A percentile compares a stretch with the other conserved stretches of the same genome.
These are phyloP conservation scores for Ectobius pallidus DNA, from an alignment of 2,888 invertebrate genomes.

Conservation along the genomic window DNA sequence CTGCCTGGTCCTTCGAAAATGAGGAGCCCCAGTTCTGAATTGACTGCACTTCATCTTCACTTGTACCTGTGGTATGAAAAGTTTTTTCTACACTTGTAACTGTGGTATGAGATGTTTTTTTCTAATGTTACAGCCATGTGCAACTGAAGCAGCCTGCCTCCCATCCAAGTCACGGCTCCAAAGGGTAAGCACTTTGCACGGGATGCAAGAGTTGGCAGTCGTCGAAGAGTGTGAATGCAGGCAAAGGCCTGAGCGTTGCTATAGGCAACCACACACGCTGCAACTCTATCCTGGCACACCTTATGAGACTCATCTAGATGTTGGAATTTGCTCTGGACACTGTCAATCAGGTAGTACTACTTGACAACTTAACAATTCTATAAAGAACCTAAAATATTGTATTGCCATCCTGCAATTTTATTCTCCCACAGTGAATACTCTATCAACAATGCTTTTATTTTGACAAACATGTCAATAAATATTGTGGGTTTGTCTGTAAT, in stretches of 20 bases:
- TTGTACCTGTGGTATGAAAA: too few species aligned
- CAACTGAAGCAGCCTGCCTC: conserved; percentile 51
- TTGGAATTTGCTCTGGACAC: conserved; percentile 54
- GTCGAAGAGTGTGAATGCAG: conserved; percentile 54
- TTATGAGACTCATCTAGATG: conserved; percentile 53
- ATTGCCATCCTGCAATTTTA: too few species aligned
- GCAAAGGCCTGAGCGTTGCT: conserved; percentile 49
- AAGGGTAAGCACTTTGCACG: conserved; percentile 53
- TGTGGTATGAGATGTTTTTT: too few species aligned
- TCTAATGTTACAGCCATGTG: conserved; percentile 51
- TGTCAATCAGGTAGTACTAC: conserved; percentile 50
- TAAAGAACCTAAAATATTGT: too few species aligned
- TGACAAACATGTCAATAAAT: too few species aligned
- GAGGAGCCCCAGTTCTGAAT: too few species aligned
- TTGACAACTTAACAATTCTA: neutral
- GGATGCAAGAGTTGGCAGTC: conserved; percentile 52
- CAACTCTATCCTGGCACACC: conserved; percentile 54
- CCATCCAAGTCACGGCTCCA: conserved; percentile 52
- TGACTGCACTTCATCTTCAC: too few species aligned
- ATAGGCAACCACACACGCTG: conserved; percentile 51
- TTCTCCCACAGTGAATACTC: too few species aligned
- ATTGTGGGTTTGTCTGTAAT: too few species aligned
- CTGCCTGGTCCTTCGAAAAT: too few species aligned
- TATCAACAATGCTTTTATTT: too few species aligned
- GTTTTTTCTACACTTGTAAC: too few species aligned